These are phyloP conservation scores for Balanococcus diminutus DNA, from an alignment of 2,888 invertebrate species.

Conservation along the genomic window DNA sequence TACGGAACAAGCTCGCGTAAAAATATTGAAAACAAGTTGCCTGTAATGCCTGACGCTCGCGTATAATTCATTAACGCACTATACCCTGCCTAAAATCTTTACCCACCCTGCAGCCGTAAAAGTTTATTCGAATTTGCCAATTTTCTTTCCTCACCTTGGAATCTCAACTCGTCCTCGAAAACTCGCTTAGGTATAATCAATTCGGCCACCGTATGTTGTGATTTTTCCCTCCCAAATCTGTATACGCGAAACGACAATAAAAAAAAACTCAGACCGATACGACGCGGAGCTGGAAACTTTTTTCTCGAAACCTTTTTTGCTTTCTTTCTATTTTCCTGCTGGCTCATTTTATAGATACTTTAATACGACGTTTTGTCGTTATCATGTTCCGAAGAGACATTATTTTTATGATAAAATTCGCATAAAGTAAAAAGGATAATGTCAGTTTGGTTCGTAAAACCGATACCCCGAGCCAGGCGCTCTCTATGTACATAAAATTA, in stretches of 20 bases:
- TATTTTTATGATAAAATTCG: slow-evolving; percentile 31
- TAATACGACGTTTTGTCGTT: slow-evolving; percentile 28
- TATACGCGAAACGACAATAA: background rate
- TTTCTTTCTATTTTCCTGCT: background rate
- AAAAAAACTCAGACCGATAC: background rate
- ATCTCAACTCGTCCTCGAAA: background rate
- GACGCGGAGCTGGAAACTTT: background rate
- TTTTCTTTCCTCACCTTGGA: background rate
- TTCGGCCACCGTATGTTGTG: background rate
- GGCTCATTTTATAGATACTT: slow-evolving; percentile 24
- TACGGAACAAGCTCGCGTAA: background rate
- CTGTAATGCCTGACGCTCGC: background rate
- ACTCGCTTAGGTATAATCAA: background rate
- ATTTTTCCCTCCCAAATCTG: background rate
- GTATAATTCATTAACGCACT: slow-evolving; percentile 1
- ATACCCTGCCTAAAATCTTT: too few relatives aligned
- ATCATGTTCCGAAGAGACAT: slow-evolving; percentile 22
- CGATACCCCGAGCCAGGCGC: background rate
- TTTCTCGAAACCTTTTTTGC: background rate
- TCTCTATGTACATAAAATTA: background rate
- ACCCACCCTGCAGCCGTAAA: background rate
- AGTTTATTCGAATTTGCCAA: background rate
- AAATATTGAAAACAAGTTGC: slow-evolving; percentile 7
- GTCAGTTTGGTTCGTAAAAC: background rate
- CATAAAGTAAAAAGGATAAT: slow-evolving; percentile 31